Evolutionary conservation across 2,797 vertebrate species (phyloP).

Genomic region (Xyrichtys novacula): DNA sequence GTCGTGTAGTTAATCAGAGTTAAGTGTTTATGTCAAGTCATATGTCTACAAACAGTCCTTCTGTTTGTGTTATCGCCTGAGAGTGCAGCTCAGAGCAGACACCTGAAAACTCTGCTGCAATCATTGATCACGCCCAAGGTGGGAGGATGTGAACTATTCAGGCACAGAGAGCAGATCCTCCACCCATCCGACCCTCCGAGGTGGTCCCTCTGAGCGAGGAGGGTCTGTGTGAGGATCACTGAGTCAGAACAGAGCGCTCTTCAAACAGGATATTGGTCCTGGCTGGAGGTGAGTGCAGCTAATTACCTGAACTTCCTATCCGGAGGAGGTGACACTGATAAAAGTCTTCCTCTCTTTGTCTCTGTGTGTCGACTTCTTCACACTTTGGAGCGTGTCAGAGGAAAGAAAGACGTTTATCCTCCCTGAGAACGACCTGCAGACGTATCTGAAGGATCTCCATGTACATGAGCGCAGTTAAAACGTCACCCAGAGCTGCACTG

Average conservation of each 20-base stretch:
- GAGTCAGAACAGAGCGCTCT: constrained; percentile 84
- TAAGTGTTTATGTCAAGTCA: too few species aligned
- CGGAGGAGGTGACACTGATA: constrained; percentile 82
- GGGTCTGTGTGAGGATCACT: constrained; percentile 72
- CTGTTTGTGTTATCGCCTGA: too few species aligned
- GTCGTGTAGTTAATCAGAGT: too few species aligned
- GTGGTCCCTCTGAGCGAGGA: constrained; percentile 60
- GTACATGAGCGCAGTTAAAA: constrained; percentile 63
- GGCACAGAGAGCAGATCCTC: constrained; percentile 64
- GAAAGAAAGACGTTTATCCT: not conserved
- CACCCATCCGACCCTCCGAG: constrained; percentile 58
- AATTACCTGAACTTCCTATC: constrained; percentile 85
- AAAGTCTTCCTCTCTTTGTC: constrained; percentile 75
- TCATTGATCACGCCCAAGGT: constrained; percentile 66
- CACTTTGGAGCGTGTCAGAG: constrained; percentile 39
- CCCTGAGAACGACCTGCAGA: too few species aligned
- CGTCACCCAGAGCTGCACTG: constrained; percentile 70
- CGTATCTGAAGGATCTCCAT: constrained; percentile 60
- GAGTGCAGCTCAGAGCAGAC: too few species aligned
- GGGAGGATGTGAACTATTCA: constrained; percentile 67
- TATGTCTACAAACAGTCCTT: too few species aligned
- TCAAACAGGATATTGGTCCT: constrained; percentile 81
- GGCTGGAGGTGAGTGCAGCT: constrained; percentile 71
- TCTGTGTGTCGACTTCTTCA: constrained; percentile 35
- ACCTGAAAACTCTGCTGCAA: constrained; percentile 6